Base-by-base conservation (phyloP, 1,140 invertebrate genomes). In the Scylla paramamosain region DNA sequence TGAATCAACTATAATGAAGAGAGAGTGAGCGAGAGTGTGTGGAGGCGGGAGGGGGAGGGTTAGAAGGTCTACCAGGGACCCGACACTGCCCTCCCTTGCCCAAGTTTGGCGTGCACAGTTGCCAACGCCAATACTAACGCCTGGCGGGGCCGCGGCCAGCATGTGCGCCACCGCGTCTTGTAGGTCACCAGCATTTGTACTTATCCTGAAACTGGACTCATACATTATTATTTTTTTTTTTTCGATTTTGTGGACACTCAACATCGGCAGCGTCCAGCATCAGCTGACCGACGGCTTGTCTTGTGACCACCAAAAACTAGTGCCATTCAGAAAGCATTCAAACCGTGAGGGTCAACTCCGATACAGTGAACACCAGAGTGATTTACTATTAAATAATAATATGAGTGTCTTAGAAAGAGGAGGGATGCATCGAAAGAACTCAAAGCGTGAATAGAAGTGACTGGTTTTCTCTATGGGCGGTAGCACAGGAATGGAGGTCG, bases 311-410 rank as follows among this genome's bases (percentile, higher is more conserved):
- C 20, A 77, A 25, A 77, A 77, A 77, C 67, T 77, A 77, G 67
- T 77, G 67, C 67, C 67, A 77, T 77, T 77, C 67, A 77, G n/a
- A 77, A 77, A 77, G 67, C 67, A 77, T 77, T n/a, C 67, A 77
- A n/a, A 77, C 67, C 16, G 67, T 20, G 67, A 77, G 67, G 67
- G 67, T 77, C 67, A 77, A 77, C 67, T n/a, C 20, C 67, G 12
- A 20, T n/a, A 77, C 1, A 77, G n/a, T 25, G 67, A 77, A 77
- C 67, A 25, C 8, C 1, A 1, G 67, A 59, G 52, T 14, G 10
- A 59, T 59, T 39, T 12, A 12, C 25, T 77, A 20, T 77, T 25
- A 77, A n/a, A 20, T 77, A 25, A 77, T 25, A 77, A 77, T 20
- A 7, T 25, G 25, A 16, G 67, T 8, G 67, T 7, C 67, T 77